Evolutionary conservation across 2,113 vertebrate genomes (phyloP), one percentile per base, ranked within the genome.

Genomic region (Opisthocomus hoazin): DNA sequence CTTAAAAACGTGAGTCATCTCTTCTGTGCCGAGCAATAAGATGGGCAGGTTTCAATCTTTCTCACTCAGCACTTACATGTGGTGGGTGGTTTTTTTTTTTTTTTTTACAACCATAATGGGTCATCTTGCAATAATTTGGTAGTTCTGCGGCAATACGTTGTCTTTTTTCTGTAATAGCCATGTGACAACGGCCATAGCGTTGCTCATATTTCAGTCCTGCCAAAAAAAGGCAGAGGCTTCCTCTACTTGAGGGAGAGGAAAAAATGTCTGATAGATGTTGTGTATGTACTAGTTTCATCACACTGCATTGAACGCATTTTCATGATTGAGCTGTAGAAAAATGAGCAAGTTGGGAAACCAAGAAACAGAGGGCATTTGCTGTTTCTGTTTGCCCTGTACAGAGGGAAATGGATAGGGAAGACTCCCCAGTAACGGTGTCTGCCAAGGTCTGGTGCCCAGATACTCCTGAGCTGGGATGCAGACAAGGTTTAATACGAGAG

Each of bases 81-180:
- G 21, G n/a, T n/a, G n/a, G n/a, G n/a, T n/a, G n/a, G n/a, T n/a
- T n/a, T n/a, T n/a, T n/a, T n/a, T n/a, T n/a, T 36, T 84, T 75
- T 26, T 23, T 81, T 61, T 61, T 61, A 48, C 13, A 24, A 30
- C 30, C 4, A 7, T 6, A 57, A 34, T 7, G 43, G 73, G 45
- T 77, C n/a, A 27, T 34, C 18, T 22, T 66, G n/a, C 21, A 36
- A 41, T 46, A 48, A 54, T 29, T 36, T 20, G 14, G 34, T 70
- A 36, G 24, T n/a, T 71, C 23, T 32, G 17, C 22, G 6, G 18
- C 1, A 0, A 29, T 27, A 13, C 0, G 0, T 20, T 58, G 32
- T 51, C 20, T 14, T 65, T 58, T 39, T 58, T 9, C 56, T 48
- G 32, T 56, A 37, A 63, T 17, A 34, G 58, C 29, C 12, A 2